Evolutionary conservation across 2,888 invertebrate species (phyloP), one percentile per base, ranked within the genome.

Genomic region (Antitype chi): DNA sequence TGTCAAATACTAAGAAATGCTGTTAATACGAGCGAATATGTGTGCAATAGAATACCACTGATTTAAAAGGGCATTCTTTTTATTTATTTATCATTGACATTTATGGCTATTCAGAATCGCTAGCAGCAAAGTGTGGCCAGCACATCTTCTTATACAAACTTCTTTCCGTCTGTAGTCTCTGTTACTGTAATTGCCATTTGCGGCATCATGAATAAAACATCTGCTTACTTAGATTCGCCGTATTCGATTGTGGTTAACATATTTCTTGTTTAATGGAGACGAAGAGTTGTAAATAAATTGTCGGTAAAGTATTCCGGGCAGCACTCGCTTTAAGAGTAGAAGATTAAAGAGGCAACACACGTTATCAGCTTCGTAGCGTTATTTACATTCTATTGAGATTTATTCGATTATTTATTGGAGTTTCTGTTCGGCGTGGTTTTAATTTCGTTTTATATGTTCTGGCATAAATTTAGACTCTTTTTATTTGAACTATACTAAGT

Each of bases 171-270:
- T 75, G 63, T 67, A 81, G 59, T 89, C 90, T 93, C 88, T 89
- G 92, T 93, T 92, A 93, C 93, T 91, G 93, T 94, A 95, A 95
- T 94, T 93, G 93, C 94, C 93, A 93, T 93, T 95, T 93, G 92
- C 89, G 90, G 91, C 83, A 83, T 81, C 86, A 93, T 95, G 95
- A 95, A 95, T 95, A 95, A 95, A 94, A 95, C 94, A 95, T 95
- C 90, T 93, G 93, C 93, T 92, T 93, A 92, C 92, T 93, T 90
- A 92, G 93, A 92, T 93, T 93, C 91, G 87, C 92, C 89, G 92
- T 91, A 92, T 94, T 94, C 91, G 93, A 93, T 93, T 93, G 91
- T 91, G 92, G 91, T 93, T 91, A 90, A 91, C 92, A 91, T 92
- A 91, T 92, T 91, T 92, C 91, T 92, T 91, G 88, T 91, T 92